phyloP scores from a whole-genome alignment of 1,140 invertebrate species.

The Pogonus chalceus region DNA sequence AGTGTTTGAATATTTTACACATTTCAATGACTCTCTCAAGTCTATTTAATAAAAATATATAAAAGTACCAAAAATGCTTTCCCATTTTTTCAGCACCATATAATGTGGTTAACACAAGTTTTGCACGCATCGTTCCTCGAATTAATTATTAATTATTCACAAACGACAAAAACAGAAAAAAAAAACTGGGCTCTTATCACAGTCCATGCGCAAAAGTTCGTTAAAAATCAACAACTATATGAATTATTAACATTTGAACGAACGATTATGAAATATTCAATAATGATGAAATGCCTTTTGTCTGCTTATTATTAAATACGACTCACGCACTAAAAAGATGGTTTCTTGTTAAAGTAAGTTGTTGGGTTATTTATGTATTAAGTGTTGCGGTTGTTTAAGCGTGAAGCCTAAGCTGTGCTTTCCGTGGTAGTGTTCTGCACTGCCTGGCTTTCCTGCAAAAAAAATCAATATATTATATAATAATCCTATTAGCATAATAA shows the following conservation, averaged over 20 bases:
- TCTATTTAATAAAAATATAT: conserved; percentile 23
- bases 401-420: conserved; percentile 42
- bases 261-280: background rate
- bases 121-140: background rate
- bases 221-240: background rate
- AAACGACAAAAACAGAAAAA: background rate
- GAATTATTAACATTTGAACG: background rate
- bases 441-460: conserved; percentile 42
- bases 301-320: conserved; percentile 29
- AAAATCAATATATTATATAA: conserved; percentile 11
- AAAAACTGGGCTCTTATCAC: background rate
- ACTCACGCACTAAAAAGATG: conserved; percentile 34
- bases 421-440: conserved; percentile 45
- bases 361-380: conserved; percentile 24
- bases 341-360: conserved; percentile 25
- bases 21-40: background rate
- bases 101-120: background rate
- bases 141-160: background rate
- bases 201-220: background rate
- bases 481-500: background rate
- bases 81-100: background rate
- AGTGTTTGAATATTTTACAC: conserved; percentile 4
- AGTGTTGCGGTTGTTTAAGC: conserved; percentile 24
- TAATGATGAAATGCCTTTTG: conserved; percentile 34
- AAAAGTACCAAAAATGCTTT: conserved; percentile 32